These are phyloP conservation scores for Mythimna impura DNA, from an alignment of 2,888 invertebrate species.

Conservation along the genomic window DNA sequence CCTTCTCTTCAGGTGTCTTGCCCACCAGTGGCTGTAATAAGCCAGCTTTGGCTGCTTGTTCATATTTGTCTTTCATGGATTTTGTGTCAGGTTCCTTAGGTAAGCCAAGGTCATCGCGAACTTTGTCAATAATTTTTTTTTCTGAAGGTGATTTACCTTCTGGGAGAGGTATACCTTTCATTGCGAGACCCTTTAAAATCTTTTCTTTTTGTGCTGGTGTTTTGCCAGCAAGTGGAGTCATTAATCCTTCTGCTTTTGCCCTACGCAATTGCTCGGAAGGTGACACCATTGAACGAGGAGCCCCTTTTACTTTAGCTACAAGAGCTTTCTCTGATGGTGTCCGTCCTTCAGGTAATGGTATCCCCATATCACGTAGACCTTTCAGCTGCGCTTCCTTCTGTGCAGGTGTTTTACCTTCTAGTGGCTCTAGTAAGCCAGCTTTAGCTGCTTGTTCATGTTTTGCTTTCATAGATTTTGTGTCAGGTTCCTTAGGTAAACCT, in stretches of 20 bases:
- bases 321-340: slow-evolving; percentile 63
- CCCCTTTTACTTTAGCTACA: slow-evolving; percentile 9
- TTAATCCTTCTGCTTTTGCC: not conserved
- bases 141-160: slow-evolving; percentile 61
- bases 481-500: slow-evolving; percentile 55
- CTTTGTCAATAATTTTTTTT: slow-evolving; percentile 42
- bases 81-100: slow-evolving; percentile 44
- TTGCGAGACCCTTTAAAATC: slow-evolving; percentile 36
- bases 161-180: slow-evolving; percentile 39
- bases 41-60: slow-evolving; percentile 10
- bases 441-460: slow-evolving; percentile 54
- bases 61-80: slow-evolving; percentile 22
- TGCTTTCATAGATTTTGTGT: slow-evolving; percentile 38
- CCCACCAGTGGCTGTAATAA: slow-evolving; percentile 2
- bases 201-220: slow-evolving; percentile 18
- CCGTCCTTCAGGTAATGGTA: slow-evolving; percentile 66
- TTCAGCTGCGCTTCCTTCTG: slow-evolving; percentile 63
- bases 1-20: slow-evolving; percentile 16
- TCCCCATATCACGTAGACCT: slow-evolving; percentile 60
- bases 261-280: slow-evolving; percentile 1
- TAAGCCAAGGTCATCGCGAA: slow-evolving; percentile 54
- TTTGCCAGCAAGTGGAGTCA: slow-evolving; percentile 26
- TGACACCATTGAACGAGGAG: not conserved
- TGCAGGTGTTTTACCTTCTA: slow-evolving; percentile 57
- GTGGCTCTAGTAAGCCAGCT: slow-evolving; percentile 57